phyloP scores from a whole-genome alignment of 2,113 vertebrate species.

The Menidia beryllina region DNA sequence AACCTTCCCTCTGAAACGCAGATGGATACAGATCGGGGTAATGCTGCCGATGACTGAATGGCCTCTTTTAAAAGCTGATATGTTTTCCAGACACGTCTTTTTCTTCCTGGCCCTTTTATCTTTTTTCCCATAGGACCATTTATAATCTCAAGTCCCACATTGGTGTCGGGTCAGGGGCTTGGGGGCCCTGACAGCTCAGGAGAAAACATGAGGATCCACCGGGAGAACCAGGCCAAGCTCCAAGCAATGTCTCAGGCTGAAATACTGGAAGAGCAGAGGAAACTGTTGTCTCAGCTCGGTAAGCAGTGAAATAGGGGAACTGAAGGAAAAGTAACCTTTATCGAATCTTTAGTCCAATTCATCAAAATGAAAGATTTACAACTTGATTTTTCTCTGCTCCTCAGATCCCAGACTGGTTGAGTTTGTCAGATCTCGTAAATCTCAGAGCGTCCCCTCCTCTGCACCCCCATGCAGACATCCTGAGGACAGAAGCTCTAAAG shows the following conservation, averaged over 20 bases:
- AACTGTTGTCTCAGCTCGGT: conserved; percentile 90
- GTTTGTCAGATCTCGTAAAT: conserved; percentile 86
- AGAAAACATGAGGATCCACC: conserved; percentile 89
- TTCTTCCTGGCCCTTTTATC: background rate
- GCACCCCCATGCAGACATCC: conserved; percentile 41
- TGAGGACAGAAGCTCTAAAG: conserved; percentile 23
- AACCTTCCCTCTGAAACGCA: conserved; percentile 19
- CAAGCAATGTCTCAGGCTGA: conserved; percentile 85
- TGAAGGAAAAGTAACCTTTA: no score
- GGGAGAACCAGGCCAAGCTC: conserved; percentile 88
- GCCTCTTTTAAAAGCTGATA: background rate
- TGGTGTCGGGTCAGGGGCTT: conserved; percentile 91
- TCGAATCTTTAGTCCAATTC: no score
- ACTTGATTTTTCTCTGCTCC: conserved; percentile 49
- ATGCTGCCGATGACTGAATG: background rate
- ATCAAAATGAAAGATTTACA: background rate
- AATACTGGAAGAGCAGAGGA: conserved; percentile 89
- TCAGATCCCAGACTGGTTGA: conserved; percentile 90
- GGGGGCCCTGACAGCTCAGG: conserved; percentile 63
- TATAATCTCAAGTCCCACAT: conserved; percentile 43
- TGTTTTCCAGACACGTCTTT: background rate
- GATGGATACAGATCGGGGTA: conserved; percentile 58
- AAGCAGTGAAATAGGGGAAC: conserved; percentile 21
- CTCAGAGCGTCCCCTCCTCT: conserved; percentile 55
- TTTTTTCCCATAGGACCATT: conserved; percentile 11